Evolutionary conservation across 1,140 invertebrate genomes (phyloP), one percentile per base, ranked within the genome.

Genomic region (Bombus turneri): DNA sequence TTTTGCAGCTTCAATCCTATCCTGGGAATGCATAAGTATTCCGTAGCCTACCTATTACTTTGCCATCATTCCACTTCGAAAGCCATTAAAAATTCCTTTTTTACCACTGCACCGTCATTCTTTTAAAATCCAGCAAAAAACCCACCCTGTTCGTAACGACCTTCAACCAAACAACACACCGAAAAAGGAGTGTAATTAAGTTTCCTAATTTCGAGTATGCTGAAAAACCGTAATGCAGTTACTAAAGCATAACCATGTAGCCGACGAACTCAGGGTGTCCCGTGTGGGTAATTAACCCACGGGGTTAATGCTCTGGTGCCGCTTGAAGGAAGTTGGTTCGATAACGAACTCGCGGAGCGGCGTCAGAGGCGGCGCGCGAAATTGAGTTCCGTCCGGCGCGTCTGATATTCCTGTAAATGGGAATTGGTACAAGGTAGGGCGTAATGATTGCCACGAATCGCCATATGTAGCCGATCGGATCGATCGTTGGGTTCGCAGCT

Each of bases 361-460:
- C 72, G 43, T 53, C 57, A 34, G 64, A 59, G 34, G 71, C 80
- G 69, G 31, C 72, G 53, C 34, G 80, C 66, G 81, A 74, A 83
- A 75, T 74, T 81, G 72, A 81, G 78, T 81, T 75, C 76, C 39
- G 85, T 41, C 18, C 74, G 73, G 74, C 47, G 57, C 69, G 76
- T 39, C 41, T 37, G 87, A 84, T 79, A 89, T 89, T 88, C 87
- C 87, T 88, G 83, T 86, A 88, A 90, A 88, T 90, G 89, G 89
- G 90, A 90, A 90, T 90, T 83, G 86, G 86, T 90, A 87, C 89
- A 90, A 90, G 89, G 88, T 76, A 79, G 37, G 66, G 34, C 37
- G 72, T 74, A 82, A 88, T 86, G 78, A 76, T 83, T 28, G 73
- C 73, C 71, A 22, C 57, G 75, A 62, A 64, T 71, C 80, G 87